phyloP scores from a whole-genome alignment of 2,797 vertebrate species.

The Urocyon cinereoargenteus region DNA sequence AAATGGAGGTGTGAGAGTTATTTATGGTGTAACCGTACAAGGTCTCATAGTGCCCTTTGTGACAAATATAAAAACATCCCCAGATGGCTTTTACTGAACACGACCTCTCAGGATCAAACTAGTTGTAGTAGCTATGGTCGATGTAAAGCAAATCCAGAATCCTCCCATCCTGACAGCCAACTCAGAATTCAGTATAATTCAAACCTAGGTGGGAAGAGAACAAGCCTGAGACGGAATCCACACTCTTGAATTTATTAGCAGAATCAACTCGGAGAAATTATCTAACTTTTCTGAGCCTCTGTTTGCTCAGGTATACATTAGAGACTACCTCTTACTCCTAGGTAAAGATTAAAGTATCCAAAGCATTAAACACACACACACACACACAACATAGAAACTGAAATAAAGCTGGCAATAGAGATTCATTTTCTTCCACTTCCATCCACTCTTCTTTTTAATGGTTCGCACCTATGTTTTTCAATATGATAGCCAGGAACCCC shows the following conservation, averaged over 20 bases:
- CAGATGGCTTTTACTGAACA: not conserved
- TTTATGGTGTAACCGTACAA: not conserved
- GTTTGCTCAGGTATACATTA: not conserved
- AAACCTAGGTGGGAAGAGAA: not conserved
- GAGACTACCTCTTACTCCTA: not conserved
- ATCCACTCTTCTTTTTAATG: not conserved
- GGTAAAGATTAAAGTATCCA: not conserved
- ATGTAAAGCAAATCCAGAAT: not conserved
- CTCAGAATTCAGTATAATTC: not conserved
- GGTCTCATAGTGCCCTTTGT: not conserved
- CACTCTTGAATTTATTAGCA: not conserved
- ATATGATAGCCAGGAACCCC: not conserved
- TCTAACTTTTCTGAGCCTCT: not conserved
- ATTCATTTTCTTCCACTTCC: constrained; percentile 24
- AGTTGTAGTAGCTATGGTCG: not conserved
- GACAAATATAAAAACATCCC: not conserved
- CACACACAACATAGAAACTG: not conserved
- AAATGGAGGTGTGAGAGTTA: not conserved
- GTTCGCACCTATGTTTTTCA: not conserved
- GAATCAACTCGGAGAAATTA: constrained; percentile 15
- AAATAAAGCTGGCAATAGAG: not conserved
- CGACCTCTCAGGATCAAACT: not conserved
- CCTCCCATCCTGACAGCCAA: not conserved
- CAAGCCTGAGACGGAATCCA: not conserved
- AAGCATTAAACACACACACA: not conserved